Conservation (phyloP, 2,888 invertebrate genomes). For the Nomada goodeniana region DNA sequence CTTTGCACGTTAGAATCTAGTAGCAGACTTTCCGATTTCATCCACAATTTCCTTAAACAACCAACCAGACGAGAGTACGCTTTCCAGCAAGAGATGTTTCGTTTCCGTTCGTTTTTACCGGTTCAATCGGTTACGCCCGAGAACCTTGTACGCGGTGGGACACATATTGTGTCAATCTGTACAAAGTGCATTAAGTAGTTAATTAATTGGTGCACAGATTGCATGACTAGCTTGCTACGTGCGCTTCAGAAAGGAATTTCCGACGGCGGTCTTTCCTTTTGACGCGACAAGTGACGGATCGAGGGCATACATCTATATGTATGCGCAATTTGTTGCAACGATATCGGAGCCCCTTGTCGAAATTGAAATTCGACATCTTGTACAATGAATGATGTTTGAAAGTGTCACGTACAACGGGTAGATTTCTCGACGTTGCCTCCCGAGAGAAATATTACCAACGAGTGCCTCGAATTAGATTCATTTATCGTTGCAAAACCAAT, state of each 20-base stretch:
- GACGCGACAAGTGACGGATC: neutral
- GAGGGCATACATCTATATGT: neutral
- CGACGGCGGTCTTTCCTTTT: neutral
- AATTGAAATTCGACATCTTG: neutral
- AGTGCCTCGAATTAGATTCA: conserved; percentile 30
- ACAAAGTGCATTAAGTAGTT: conserved; percentile 64
- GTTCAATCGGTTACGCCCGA: neutral
- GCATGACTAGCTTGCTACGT: conserved; percentile 19
- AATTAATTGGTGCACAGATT: conserved; percentile 41
- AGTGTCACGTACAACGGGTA: neutral
- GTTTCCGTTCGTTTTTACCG: conserved; percentile 8
- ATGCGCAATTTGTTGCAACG: neutral
- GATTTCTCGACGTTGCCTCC: neutral
- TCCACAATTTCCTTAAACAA: neutral
- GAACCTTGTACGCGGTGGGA: neutral
- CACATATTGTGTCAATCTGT: conserved; percentile 11
- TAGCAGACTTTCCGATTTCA: neutral
- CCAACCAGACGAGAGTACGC: neutral
- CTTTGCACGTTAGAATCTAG: neutral
- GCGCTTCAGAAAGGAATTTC: neutral
- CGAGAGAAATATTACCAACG: conserved; percentile 20
- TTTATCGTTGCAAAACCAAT: conserved; percentile 17
- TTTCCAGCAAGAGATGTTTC: conserved; percentile 5
- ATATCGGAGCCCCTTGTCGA: neutral
- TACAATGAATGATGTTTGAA: neutral